Base-by-base conservation (phyloP, 2,113 vertebrate species). In the Piprites chloris region DNA sequence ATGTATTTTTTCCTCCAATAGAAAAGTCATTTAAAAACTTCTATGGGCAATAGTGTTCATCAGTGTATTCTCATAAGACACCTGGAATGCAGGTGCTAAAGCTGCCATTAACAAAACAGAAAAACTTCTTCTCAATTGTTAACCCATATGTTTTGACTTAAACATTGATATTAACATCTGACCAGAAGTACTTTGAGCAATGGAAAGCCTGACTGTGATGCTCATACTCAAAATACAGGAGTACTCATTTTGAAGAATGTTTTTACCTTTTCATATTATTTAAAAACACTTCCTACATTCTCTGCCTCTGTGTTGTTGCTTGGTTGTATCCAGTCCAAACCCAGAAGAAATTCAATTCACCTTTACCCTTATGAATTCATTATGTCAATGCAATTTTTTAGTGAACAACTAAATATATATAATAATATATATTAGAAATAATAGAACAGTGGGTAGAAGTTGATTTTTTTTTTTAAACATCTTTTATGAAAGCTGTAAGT, bases 321-420 rank as follows among this genome's bases (percentile, higher is more conserved):
- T 77, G 35, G 71, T 84, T 94, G 80, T 77, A 49, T 84, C 90
- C 50, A n/a, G 41, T 12, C 20, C 12, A 94, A 37, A 85, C 79
- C 19, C 47, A 11, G 24, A 80, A 61, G 55, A 66, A 81, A 68
- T 78, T 82, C 83, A 78, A 83, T 80, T 80, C 35, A 55, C 20
- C 53, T 59, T 74, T 72, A 76, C 24, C 35, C 53, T 91, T 66
- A 55, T 12, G 22, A 86, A 90, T 90, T 88, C 23, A 41, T 89
- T 90, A 42, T 14, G 46, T 81, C 56, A 87, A 14, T 73, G 50
- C 55, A 66, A 33, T 78, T 76, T 78, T 92, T 84, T 79, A 71
- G 42, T 75, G 24, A 42, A 49, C 11, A 80, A 39, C 24, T 76
- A 15, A 39, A 56, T 46, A n/a, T n/a, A n/a, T n/a, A n/a, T n/a